Base-by-base conservation (phyloP, 2,113 vertebrate species). In the Anthoscopus minutus region DNA sequence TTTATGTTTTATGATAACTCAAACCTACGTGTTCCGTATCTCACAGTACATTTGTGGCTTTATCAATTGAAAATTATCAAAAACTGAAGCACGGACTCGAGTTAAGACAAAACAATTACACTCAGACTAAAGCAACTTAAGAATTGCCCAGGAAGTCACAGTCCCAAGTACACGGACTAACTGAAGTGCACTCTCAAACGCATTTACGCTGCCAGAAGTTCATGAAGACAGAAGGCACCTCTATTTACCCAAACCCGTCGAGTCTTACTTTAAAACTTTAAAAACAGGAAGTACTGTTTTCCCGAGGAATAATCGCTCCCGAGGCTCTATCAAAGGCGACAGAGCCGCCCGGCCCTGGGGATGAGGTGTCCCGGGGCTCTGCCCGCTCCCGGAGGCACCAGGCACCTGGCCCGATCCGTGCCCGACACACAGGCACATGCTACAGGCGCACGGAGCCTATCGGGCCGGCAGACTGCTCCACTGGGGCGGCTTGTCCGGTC, bases 21-120 rank as follows among this genome's bases (percentile, higher is more conserved):
- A 53, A 88, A 48, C 8, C 66, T 14, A 15, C 17, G 10, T 0
- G 3, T 22, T 58, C 45, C 0, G 0, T 14, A 31, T 62, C 86
- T 78, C 3, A 2, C 60, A 31, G 2, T 2, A 67, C 12, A 1
- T 61, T 24, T 47, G 57, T 20, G 38, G 38, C 37, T 80, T 86
- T 53, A 53, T 22, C 31, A 42, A 54, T 2, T n/a, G n/a, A 42
- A 71, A 40, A 17, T 3, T 15, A 54, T n/a, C 10, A 24, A 64
- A 25, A 54, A 57, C n/a, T 4, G 2, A 85, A 64, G 31, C 20
- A 27, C 0, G 0, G 31, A n/a, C 37, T 71, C 5, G 8, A 51
- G 37, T 22, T 35, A 44, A n/a, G 25, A 42, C 8, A 56, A 83
- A 80, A 76, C 4, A 17, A 53, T 15, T 3, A 25, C 2, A 1